Percentiles rank a stretch among this genome's conserved stretches.
phyloP scores from a whole-genome alignment of 1,140 invertebrate genomes.

The Zaprionus ornatus region DNA sequence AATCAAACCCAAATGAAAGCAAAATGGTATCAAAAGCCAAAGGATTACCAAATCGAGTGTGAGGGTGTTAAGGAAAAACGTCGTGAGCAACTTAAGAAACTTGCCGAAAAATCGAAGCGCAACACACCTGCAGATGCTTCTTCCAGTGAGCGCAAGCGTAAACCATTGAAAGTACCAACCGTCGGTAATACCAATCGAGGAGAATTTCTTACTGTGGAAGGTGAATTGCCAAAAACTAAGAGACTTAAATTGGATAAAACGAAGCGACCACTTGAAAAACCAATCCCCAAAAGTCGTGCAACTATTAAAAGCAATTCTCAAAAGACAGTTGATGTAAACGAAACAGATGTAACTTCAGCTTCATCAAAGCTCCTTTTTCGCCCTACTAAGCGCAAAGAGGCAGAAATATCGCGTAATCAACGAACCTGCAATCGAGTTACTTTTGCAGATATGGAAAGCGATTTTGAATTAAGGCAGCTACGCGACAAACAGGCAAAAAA shows the following conservation, averaged over 20 bases:
- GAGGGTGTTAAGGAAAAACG: conserved; percentile 53
- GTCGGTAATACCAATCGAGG: conserved; percentile 61
- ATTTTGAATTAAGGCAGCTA: conserved; percentile 19
- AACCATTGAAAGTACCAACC: conserved; percentile 32
- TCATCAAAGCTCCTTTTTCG: conserved; percentile 7
- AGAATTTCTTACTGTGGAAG: conserved; percentile 53
- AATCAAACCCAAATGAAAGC: conserved; percentile 38
- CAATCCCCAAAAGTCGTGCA: conserved; percentile 7
- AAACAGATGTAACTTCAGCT: conserved; percentile 10
- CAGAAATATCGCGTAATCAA: conserved; percentile 45
- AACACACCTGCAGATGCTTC: too few relatives aligned
- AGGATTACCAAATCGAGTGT: conserved; percentile 44
- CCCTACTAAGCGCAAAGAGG: conserved; percentile 47
- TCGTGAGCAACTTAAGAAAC: conserved; percentile 63
- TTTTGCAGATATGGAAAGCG: conserved; percentile 66
- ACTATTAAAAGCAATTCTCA: conserved; percentile 50
- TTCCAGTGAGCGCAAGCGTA: conserved; percentile 25
- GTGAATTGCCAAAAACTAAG: conserved; percentile 38
- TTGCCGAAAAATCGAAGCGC: conserved; percentile 30
- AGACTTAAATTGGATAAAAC: conserved; percentile 15
- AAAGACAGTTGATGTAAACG: conserved; percentile 15
- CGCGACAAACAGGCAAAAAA: conserved; percentile 13
- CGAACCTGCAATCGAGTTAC: conserved; percentile 70
- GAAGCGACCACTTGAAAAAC: not conserved
- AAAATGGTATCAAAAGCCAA: conserved; percentile 67